Base-by-base conservation (phyloP, 2,888 invertebrate genomes). In the Melanophora roralis region DNA sequence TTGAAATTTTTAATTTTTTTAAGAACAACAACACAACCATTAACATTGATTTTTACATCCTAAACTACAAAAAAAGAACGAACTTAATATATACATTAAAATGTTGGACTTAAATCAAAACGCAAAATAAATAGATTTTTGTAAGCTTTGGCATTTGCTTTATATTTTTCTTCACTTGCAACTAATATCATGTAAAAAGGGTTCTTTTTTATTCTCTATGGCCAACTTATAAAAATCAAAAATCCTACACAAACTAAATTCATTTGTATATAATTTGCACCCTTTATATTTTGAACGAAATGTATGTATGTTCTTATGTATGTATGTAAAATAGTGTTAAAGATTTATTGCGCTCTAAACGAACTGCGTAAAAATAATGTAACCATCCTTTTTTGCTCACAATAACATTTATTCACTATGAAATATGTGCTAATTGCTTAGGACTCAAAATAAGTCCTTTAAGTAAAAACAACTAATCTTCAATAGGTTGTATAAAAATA, bases 1-100 rank as follows among this genome's bases (percentile, higher is more conserved):
- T 73, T 64, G 32, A 68, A 76, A 81, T 59, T 73, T 38, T 19
- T 65, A 32, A 59, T 69, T 74, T 79, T 55, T 19, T 77, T 73
- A 65, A 45, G 16, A 43, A 62, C 32, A 36, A 49, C 69, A 74
- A 74, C 14, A 74, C 14, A 60, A 43, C 51, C 14, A 43, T 47
- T 60, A 76, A 51, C 67, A 76, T 67, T 76, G 53, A 60, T 67
- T 72, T 80, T 60, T 69, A n/a, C 45, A 40, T 53, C 14, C 34
- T 19, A n/a, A 34, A 32, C 53, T 32, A 53, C 9, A 32, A 34
- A 21, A 43, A 65, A 32, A 53, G 38, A 32, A 43, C 8, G 16
- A 5, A 19, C 55, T 32, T 53, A 32, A 34, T 68, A 32, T 23
- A 27, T 67, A 40, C 19, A 27, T 32, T 51, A 51, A 4, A 27